Evolutionary conservation across 2,888 invertebrate species (phyloP), one percentile per base, ranked within the genome.

Genomic region (Acrocyrtus sp.): DNA sequence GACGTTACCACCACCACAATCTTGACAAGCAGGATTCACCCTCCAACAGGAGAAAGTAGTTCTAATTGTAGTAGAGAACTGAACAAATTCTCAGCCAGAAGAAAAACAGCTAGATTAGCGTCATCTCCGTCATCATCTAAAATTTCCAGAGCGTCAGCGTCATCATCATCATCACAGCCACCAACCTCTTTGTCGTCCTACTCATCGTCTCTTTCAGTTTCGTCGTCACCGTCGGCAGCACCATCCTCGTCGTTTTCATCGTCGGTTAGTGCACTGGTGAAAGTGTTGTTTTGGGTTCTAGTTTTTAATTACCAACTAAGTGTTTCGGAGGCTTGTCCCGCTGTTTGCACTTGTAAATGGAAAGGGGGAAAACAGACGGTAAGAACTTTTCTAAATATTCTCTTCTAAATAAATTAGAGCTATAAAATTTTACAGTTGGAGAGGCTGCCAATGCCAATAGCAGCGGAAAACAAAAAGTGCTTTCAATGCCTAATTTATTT

Each of bases 291-390:
- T 68, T 72, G 76, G 69, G 63, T 78, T 65, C 60, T 78, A 65
- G 73, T 78, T 67, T 70, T 75, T 74, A 72, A 73, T 75, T 70
- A 72, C 66, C 75, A 73, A 67, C 69, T 76, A 65, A 68, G 70
- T 62, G 75, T 77, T 57, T 69, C 68, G 29, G 63, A 69, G 50
- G 76, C 58, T 26, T 92, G 92, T 82, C 93, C 93, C 72, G 88
- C 88, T 48, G 90, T 90, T 81, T 96, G 96, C 86, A 89, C 89
- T 82, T 96, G 96, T 86, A 95, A 95, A 85, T 96, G 96, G 96
- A 95, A 95, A 86, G 91, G 92, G 82, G 95, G 95, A 81, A 96
- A 96, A 85, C 93, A 94, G 84, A 94, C 95, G 58, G 95, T 84
- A 76, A 78, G 76, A 53, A 26, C n/a, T n/a, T n/a, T n/a, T n/a